Conservation (phyloP, 2,888 invertebrate genomes). For the Chorisops tibialis region DNA sequence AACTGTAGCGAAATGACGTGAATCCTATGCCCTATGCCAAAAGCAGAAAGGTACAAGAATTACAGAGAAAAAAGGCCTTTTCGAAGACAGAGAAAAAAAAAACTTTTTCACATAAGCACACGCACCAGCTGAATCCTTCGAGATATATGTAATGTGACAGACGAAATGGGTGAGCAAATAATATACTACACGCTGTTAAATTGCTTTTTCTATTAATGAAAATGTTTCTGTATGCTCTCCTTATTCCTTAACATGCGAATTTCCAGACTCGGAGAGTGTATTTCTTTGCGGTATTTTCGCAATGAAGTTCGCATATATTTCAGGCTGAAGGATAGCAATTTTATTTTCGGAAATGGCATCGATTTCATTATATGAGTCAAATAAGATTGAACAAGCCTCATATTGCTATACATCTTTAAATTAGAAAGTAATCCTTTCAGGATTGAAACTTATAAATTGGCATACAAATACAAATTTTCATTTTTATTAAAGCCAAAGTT, state of each 20-base stretch:
- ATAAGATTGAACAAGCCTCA: no score
- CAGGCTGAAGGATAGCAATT: no score
- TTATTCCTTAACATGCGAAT: no score
- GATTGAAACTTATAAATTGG: no score
- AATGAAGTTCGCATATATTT: neutral
- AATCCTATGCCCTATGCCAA: neutral
- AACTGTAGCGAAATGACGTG: neutral
- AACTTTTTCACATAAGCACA: conserved; percentile 24
- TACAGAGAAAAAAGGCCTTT: neutral
- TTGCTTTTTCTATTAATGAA: conserved; percentile 31
- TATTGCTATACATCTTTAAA: no score
- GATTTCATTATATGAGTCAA: no score
- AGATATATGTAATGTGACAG: conserved; percentile 33
- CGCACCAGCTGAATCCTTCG: conserved; percentile 27
- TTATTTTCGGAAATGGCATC: no score
- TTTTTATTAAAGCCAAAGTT: no score
- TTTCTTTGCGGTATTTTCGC: no score
- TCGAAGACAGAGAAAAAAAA: neutral
- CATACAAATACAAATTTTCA: no score
- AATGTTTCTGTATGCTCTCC: conserved; percentile 8
- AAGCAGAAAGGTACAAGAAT: neutral
- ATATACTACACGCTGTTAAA: conserved; percentile 30
- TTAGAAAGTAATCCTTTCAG: no score
- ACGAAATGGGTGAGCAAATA: conserved; percentile 32
- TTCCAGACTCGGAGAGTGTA: no score